Percentiles rank a stretch among this genome's conserved stretches.
Evolutionary conservation across 2,888 invertebrate genomes (phyloP).

Genomic region (Volucella inanis): DNA sequence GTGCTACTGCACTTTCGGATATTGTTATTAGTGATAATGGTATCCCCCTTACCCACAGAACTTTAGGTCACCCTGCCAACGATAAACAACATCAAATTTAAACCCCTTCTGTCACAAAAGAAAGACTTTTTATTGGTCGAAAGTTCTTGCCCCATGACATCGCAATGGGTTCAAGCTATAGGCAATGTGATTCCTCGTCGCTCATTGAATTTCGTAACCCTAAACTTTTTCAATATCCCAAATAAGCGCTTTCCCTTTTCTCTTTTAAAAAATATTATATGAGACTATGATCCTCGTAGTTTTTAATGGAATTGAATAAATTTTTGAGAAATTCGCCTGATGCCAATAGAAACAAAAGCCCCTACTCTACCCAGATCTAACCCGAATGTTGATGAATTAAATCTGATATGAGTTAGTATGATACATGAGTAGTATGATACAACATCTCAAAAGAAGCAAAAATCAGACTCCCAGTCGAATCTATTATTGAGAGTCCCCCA

Average conservation of each 20-base stretch:
- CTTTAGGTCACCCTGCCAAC: no score
- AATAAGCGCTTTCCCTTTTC: background rate
- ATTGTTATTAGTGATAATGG: no score
- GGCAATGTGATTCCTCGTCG: no score
- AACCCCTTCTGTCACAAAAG: no score
- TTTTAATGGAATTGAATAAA: constrained; percentile 39
- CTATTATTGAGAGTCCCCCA: constrained; percentile 40
- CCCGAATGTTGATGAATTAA: constrained; percentile 40
- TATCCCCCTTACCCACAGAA: no score
- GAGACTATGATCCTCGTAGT: background rate
- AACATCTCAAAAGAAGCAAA: background rate
- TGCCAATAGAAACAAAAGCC: background rate
- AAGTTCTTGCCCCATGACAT: no score
- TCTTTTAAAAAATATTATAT: background rate
- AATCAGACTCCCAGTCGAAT: constrained; percentile 44
- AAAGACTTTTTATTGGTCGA: no score
- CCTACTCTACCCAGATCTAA: background rate
- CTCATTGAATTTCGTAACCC: no score
- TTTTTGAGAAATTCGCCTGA: constrained; percentile 25
- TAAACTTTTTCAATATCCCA: background rate
- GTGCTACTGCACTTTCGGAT: no score
- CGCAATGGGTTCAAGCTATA: no score
- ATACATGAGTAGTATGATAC: background rate
- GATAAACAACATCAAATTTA: no score
- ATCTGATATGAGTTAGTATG: constrained; percentile 24